phyloP scores from a whole-genome alignment of 2,888 invertebrate species.

The Tetramorium bicarinatum region DNA sequence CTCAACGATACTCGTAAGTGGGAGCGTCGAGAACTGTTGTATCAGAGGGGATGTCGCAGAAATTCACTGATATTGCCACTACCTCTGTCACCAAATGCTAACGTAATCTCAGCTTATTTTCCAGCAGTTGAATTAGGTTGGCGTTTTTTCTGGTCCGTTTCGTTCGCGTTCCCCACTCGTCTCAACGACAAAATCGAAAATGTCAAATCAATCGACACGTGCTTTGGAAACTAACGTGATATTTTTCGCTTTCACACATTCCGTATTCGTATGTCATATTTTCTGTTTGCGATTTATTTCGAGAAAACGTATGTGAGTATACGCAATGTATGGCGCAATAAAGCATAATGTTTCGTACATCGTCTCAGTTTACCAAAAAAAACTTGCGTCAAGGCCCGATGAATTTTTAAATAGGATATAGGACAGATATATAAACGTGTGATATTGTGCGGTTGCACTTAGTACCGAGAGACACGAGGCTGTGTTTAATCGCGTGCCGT shows the following conservation, averaged over 20 bases:
- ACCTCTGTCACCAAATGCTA: constrained; percentile 11
- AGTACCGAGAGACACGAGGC: background rate
- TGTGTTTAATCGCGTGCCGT: constrained; percentile 41
- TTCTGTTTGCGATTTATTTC: background rate
- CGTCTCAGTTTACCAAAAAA: background rate
- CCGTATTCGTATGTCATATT: background rate
- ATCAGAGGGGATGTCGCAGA: constrained; percentile 31
- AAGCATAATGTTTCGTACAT: background rate
- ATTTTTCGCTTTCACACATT: constrained; percentile 8
- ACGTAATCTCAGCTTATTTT: constrained; percentile 37
- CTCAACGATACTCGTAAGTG: constrained; percentile 23
- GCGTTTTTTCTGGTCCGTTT: background rate
- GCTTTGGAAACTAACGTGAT: background rate
- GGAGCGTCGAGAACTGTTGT: background rate
- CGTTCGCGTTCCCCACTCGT: background rate
- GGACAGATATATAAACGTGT: constrained; percentile 3
- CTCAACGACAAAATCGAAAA: constrained; percentile 18
- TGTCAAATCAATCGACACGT: constrained; percentile 25
- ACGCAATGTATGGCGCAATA: too few relatives aligned
- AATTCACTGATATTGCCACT: constrained; percentile 62
- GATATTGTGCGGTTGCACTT: constrained; percentile 22
- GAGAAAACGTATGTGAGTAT: background rate
- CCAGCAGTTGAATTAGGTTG: constrained; percentile 3
- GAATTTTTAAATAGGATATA: constrained; percentile 29
- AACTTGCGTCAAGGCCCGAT: background rate